These are phyloP conservation scores for Periparus ater DNA, from an alignment of 2,797 vertebrate species.

Conservation along the genomic window DNA sequence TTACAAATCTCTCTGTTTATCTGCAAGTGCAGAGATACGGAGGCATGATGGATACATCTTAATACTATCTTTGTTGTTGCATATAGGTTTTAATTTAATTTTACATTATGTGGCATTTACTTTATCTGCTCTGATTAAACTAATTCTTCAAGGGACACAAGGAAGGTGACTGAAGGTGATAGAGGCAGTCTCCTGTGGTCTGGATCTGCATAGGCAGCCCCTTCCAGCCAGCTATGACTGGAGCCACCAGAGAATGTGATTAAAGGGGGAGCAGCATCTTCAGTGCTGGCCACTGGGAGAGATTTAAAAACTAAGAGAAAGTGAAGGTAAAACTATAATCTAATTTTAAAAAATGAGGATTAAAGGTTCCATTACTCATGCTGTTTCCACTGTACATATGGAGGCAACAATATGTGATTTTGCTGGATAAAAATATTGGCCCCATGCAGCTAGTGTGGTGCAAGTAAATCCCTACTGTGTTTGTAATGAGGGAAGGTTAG, in stretches of 20 bases:
- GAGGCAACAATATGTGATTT: conserved; percentile 77
- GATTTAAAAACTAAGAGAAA: conserved; percentile 63
- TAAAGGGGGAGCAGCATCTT: conserved; percentile 15
- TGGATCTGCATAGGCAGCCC: conserved; percentile 43
- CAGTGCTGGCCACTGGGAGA: conserved; percentile 9
- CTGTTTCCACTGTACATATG: conserved; percentile 72
- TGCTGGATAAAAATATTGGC: conserved; percentile 75
- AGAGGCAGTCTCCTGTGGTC: conserved; percentile 51
- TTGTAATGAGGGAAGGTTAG: conserved; percentile 74
- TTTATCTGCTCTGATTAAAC: conserved; percentile 59
- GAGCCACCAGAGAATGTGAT: conserved; percentile 48
- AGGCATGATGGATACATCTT: conserved; percentile 33
- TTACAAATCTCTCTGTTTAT: conserved; percentile 61
- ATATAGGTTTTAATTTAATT: conserved; percentile 60
- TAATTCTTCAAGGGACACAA: conserved; percentile 64
- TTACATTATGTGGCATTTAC: conserved; percentile 47
- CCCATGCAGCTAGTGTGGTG: conserved; percentile 61
- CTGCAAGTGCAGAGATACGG: conserved; percentile 55
- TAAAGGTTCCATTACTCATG: conserved; percentile 76
- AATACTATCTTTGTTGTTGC: conserved; percentile 57
- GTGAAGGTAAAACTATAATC: conserved; percentile 72
- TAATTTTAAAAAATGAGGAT: conserved; percentile 80
- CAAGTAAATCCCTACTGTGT: conserved; percentile 74
- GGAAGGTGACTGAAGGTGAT: conserved; percentile 66
- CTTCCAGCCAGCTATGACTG: conserved; percentile 7